phyloP scores from a whole-genome alignment of 2,888 invertebrate species.

The Bugulina stolonifera region DNA sequence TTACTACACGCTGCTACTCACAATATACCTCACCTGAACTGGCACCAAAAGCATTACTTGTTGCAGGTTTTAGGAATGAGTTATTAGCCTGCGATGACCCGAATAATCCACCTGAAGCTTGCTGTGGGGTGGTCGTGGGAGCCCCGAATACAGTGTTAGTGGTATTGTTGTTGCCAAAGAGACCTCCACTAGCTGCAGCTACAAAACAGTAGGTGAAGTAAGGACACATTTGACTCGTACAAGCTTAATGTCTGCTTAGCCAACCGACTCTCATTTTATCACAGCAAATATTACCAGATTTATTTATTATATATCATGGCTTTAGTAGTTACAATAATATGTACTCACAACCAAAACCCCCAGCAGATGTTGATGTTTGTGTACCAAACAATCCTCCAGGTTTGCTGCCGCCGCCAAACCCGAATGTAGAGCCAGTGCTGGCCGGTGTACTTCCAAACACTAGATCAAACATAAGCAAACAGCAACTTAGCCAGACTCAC shows the following conservation, averaged over 20 bases:
- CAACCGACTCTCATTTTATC: too few relatives aligned
- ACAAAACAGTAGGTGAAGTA: too few relatives aligned
- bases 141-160: slow-evolving; percentile 31
- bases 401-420: not conserved
- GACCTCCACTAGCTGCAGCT: slow-evolving; percentile 30
- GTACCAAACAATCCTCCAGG: slow-evolving; percentile 10
- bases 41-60: slow-evolving; percentile 40
- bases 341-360: not conserved
- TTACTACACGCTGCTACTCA: too few relatives aligned
- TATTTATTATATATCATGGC: too few relatives aligned
- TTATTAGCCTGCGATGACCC: slow-evolving; percentile 31
- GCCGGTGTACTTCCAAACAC: not conserved
- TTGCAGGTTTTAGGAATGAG: slow-evolving; percentile 35
- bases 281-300: too few relatives aligned
- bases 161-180: slow-evolving; percentile 34
- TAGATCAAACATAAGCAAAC: too few relatives aligned
- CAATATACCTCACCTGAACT: slow-evolving; percentile 33
- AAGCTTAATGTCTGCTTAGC: too few relatives aligned
- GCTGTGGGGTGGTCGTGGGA: slow-evolving; percentile 25
- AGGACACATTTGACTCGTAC: too few relatives aligned
- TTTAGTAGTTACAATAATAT: too few relatives aligned
- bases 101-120: slow-evolving; percentile 25
- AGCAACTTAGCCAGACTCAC: too few relatives aligned
- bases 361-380: not conserved
- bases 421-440: not conserved